Evolutionary conservation across 2,888 invertebrate genomes (phyloP).

Genomic region (Drymonia ruficornis): DNA sequence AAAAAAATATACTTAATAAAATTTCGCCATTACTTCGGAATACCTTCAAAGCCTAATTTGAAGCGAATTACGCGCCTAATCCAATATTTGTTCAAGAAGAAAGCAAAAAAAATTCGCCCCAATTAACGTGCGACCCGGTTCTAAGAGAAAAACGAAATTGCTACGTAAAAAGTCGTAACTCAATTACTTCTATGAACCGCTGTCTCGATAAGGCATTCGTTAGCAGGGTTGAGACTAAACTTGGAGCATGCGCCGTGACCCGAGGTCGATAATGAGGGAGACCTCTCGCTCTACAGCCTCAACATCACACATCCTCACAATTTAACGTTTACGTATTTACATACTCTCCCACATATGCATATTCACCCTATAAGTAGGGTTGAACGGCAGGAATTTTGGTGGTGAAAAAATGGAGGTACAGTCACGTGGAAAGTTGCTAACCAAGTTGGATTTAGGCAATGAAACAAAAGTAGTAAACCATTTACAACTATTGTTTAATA

Average conservation of each 20-base stretch:
- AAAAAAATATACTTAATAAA: constrained; percentile 44
- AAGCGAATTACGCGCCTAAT: constrained; percentile 76
- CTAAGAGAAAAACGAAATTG: constrained; percentile 83
- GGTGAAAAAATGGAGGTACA: background rate
- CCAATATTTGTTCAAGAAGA: constrained; percentile 75
- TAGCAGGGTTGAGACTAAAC: constrained; percentile 68
- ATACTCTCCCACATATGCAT: constrained; percentile 82
- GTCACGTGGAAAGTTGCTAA: background rate
- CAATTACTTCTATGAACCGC: constrained; percentile 83
- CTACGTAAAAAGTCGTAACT: constrained; percentile 85
- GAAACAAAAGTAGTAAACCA: too few relatives aligned
- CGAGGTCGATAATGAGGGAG: constrained; percentile 84
- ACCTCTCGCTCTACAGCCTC: constrained; percentile 78
- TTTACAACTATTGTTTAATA: too few relatives aligned
- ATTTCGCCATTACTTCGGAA: constrained; percentile 54
- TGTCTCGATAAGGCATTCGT: constrained; percentile 83
- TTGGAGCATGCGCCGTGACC: constrained; percentile 85
- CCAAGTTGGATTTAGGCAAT: background rate
- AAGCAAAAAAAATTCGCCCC: constrained; percentile 70
- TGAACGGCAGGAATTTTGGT: constrained; percentile 12
- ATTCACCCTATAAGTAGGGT: constrained; percentile 68
- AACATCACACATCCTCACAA: constrained; percentile 83
- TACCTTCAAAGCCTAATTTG: constrained; percentile 69
- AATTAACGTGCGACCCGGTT: constrained; percentile 79
- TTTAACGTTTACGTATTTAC: constrained; percentile 82